Evolutionary conservation across 2,113 vertebrate genomes (phyloP).

Genomic region (Bostrychus sinensis): DNA sequence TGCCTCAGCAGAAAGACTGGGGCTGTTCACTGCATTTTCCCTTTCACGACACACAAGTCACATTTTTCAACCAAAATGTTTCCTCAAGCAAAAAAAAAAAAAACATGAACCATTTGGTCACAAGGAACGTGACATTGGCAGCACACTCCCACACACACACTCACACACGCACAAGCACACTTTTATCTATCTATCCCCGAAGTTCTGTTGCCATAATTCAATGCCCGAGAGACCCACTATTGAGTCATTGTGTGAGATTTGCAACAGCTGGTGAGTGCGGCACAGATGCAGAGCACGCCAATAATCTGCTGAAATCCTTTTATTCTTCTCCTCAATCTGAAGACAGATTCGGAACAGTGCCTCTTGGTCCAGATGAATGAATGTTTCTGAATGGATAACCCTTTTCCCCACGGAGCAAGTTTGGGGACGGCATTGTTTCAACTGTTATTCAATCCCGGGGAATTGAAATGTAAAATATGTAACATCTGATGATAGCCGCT

Average conservation of each 20-base stretch:
- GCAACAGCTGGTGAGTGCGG: conserved; percentile 66
- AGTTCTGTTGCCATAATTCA: conserved; percentile 61
- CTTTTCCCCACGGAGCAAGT: conserved; percentile 12
- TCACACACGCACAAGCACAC: conserved; percentile 1
- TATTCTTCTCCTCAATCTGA: conserved; percentile 57
- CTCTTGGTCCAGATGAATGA: conserved; percentile 68
- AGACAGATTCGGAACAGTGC: conserved; percentile 67
- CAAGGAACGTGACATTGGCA: conserved; percentile 28
- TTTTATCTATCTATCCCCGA: conserved; percentile 36
- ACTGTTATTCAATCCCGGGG: conserved; percentile 51
- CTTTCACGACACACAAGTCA: conserved; percentile 45
- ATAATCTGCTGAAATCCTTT: conserved; percentile 75
- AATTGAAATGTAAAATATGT: conserved; percentile 66
- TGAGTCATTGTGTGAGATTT: conserved; percentile 42
- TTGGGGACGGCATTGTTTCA: conserved; percentile 39
- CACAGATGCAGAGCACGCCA: conserved; percentile 64
- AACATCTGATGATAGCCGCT: conserved; percentile 56
- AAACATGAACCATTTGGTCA: conserved; percentile 45
- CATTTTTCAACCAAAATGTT: conserved; percentile 55
- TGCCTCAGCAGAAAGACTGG: conserved; percentile 18
- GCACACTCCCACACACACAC: conserved; percentile 31
- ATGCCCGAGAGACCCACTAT: conserved; percentile 42
- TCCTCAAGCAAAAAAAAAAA: conserved; percentile 10
- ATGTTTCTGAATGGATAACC: conserved; percentile 51
- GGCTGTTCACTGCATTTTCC: conserved; percentile 24